Conservation (phyloP, 2,113 vertebrate genomes). For the Syrrhaptes paradoxus region DNA sequence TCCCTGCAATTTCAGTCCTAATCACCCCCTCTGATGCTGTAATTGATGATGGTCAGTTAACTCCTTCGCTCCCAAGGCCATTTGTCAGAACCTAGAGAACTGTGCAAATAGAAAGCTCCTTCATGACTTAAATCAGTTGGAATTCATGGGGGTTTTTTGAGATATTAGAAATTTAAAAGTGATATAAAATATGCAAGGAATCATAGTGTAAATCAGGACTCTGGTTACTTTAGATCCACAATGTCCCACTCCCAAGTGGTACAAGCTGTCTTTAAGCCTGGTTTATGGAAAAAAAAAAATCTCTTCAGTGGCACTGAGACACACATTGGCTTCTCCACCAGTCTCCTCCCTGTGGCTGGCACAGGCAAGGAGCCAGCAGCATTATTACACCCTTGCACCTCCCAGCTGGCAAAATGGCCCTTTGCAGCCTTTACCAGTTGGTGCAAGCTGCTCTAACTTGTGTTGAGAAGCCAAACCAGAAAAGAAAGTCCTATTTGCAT, state of each 20-base stretch:
- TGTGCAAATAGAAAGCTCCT: not conserved
- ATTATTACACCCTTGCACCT: constrained; percentile 57
- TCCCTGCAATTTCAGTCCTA: constrained; percentile 81
- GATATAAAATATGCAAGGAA: not conserved
- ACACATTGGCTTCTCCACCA: constrained; percentile 29
- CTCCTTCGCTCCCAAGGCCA: constrained; percentile 57
- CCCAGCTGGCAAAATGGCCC: constrained; percentile 68
- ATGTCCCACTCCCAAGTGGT: constrained; percentile 1
- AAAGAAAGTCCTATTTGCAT: constrained; percentile 64
- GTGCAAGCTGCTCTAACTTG: constrained; percentile 71
- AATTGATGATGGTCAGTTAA: constrained; percentile 80
- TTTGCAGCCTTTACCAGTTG: constrained; percentile 70
- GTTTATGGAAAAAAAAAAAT: not conserved
- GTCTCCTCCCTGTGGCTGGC: constrained; percentile 48
- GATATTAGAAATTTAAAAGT: not conserved
- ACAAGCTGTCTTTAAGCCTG: constrained; percentile 59
- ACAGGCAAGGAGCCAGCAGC: constrained; percentile 53
- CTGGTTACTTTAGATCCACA: not conserved
- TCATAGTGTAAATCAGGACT: not conserved
- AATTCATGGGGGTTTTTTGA: not conserved
- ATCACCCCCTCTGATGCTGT: constrained; percentile 81
- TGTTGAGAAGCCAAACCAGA: constrained; percentile 62
- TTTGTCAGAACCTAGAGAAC: not conserved
- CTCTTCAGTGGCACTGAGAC: constrained; percentile 1
- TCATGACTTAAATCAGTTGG: not conserved